Evolutionary conservation across 2,888 invertebrate genomes (phyloP), one percentile per base, ranked within the genome.

Genomic region (Lasius platythorax): DNA sequence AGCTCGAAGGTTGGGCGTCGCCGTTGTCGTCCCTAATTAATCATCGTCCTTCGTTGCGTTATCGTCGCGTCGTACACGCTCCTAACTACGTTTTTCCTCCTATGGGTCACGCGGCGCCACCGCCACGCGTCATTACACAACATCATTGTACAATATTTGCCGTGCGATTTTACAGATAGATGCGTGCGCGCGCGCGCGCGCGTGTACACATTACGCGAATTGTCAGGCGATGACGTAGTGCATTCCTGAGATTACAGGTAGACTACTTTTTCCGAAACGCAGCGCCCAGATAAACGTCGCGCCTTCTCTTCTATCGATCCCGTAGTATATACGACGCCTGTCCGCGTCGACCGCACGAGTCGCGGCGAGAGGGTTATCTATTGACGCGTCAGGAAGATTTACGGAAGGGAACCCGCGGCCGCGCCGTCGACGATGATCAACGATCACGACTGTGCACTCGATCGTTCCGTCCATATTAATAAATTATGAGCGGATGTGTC

Each of bases 161-260:
- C 67, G 83, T 86, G 83, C 86, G 90, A 88, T 89, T 53, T 82
- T 83, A 64, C 81, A 86, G 89, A 86, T 84, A 75, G 66, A 53
- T 76, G 76, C 50, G 50, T 30, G 75, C 66, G 53, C 40, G 63
- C 50, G 50, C 37, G 75, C 66, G 53, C 40, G 63, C 66, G 63
- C 37, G 56, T 81, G 75, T 61, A 61, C 64, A 68, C 56, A 46
- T 28, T 15, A 53, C 53, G 67, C 56, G 74, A 56, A 67, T 64
- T 63, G 76, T 23, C 30, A 61, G 70, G 43, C 75, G 81, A 37
- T 78, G 86, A 83, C 85, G 87, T 87, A 68, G 85, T 83, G 90
- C 89, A 89, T 89, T 89, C 89, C 85, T 87, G 56, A 90, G 90
- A 90, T 90, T 89, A 90, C 85, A 83, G 73, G 83, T 89, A 90